Base-by-base conservation (phyloP, 2,113 vertebrate species). In the Himantopus leucocephalus region DNA sequence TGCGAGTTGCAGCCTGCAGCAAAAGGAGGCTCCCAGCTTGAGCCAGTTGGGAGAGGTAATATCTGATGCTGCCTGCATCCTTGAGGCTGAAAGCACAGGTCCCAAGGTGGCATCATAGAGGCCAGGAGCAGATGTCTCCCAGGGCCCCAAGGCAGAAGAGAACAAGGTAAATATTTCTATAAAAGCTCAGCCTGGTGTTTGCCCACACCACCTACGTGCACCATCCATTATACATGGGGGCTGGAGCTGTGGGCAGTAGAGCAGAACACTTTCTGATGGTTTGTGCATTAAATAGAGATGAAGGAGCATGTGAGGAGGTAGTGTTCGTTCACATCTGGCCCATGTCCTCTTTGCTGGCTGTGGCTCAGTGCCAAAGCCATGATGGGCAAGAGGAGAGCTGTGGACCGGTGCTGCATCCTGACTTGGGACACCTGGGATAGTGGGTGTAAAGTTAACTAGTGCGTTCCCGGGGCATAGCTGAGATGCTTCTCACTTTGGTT, bases 281-380 rank as follows among this genome's bases (percentile, higher is more conserved):
- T 68, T 4, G 4, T 59, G 68, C 68, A 37, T 80, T 52, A 83
- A 94, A 52, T 1, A 63, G 76, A 91, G 77, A 64, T 60, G 76
- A 76, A 55, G 66, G 53, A 83, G 63, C 48, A 26, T 0, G 2
- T 58, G 70, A 26, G n/a, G 63, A 82, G 39, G 32, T 32, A 47
- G 13, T 21, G 45, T 34, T 82, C 5, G 0, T 53, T 80, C 86
- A 62, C 6, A 4, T 43, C 37, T n/a, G 35, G 47, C n/a, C 66
- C 0, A 0, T 14, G 39, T 50, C 29, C 74, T 59, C 34, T 50
- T 52, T 1, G 2, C 58, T 56, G 58, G 18, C 34, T 56, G 47
- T 13, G 6, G 50, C 37, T 91, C 1, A 0, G 16, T 62, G 45
- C 56, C 39, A 43, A 45, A 73, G 70, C 64, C 0, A 0, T 32